These are phyloP conservation scores for Hippasteria phrygiana DNA, from an alignment of 53 echinoderm and acorn worm genomes.

Conservation along the genomic window DNA sequence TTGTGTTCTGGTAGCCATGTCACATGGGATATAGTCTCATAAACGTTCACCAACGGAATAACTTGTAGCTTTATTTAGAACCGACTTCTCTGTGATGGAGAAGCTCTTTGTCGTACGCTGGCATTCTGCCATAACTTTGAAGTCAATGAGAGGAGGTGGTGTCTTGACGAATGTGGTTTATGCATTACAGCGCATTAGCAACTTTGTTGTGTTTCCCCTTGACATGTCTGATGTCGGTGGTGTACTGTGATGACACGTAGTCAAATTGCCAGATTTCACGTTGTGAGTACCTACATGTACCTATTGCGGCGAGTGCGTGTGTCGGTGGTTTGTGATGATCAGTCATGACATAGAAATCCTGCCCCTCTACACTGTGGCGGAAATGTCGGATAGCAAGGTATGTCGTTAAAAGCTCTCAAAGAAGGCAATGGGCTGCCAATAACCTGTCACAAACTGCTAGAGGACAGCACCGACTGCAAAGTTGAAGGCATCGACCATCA, in stretches of 20 bases:
- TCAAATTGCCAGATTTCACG: too few relatives aligned
- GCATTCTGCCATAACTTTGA: too few relatives aligned
- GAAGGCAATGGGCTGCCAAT: slow-evolving; percentile 68
- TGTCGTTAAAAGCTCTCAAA: slow-evolving; percentile 64
- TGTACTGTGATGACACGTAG: too few relatives aligned
- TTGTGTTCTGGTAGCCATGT: slow-evolving; percentile 39
- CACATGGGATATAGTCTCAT: slow-evolving; percentile 25
- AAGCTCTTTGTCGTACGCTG: too few relatives aligned
- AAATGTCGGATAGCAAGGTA: slow-evolving; percentile 57
- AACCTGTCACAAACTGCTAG: slow-evolving; percentile 28
- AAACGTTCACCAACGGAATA: background rate
- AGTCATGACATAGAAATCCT: slow-evolving; percentile 30
- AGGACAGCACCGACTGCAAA: slow-evolving; percentile 27
- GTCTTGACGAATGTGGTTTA: too few relatives aligned
- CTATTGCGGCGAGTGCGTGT: too few relatives aligned
- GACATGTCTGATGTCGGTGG: slow-evolving; percentile 22
- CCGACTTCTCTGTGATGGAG: background rate
- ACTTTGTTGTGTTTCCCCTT: background rate
- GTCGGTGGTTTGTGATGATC: slow-evolving; percentile 64
- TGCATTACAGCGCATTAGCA: too few relatives aligned
- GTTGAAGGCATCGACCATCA: slow-evolving; percentile 52
- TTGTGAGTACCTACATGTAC: too few relatives aligned
- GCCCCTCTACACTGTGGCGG: slow-evolving; percentile 56
- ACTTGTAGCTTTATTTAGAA: background rate
- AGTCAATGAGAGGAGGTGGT: too few relatives aligned